These are phyloP conservation scores for Lagodon rhomboides DNA, from an alignment of 2,797 vertebrate species.

Conservation along the genomic window DNA sequence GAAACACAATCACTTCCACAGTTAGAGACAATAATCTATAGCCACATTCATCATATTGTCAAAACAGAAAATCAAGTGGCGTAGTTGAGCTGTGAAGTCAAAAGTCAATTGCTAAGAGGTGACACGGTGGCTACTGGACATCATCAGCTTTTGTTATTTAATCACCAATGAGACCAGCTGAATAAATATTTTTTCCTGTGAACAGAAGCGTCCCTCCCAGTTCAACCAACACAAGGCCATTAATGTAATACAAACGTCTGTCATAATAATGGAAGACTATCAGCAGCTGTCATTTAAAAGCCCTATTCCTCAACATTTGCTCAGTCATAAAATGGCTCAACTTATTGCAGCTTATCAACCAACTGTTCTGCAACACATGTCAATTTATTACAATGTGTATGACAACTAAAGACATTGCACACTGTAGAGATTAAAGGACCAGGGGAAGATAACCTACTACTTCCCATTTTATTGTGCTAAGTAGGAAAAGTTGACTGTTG, in stretches of 20 bases:
- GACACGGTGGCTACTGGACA: slow-evolving; percentile 27
- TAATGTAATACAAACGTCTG: background rate
- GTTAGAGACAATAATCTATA: background rate
- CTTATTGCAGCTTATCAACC: slow-evolving; percentile 13
- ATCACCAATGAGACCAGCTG: slow-evolving; percentile 14
- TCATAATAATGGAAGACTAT: background rate
- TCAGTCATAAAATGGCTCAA: slow-evolving; percentile 7
- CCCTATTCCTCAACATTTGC: slow-evolving; percentile 9
- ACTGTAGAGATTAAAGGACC: background rate
- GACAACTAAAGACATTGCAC: background rate
- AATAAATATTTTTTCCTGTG: slow-evolving; percentile 10
- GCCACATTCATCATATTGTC: slow-evolving; percentile 6
- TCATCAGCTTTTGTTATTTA: slow-evolving; percentile 3
- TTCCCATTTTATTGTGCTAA: background rate
- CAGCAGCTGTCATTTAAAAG: slow-evolving; percentile 24
- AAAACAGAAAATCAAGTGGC: slow-evolving; percentile 5
- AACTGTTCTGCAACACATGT: slow-evolving; percentile 1
- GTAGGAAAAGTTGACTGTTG: background rate
- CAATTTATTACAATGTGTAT: background rate
- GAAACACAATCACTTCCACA: background rate
- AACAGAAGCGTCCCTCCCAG: slow-evolving; percentile 3
- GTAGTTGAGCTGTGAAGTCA: slow-evolving; percentile 8
- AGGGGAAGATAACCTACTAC: background rate
- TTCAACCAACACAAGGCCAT: background rate
- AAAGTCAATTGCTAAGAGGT: slow-evolving; percentile 31